Conservation (phyloP, 2,797 vertebrate genomes). For the Champsocephalus gunnari region DNA sequence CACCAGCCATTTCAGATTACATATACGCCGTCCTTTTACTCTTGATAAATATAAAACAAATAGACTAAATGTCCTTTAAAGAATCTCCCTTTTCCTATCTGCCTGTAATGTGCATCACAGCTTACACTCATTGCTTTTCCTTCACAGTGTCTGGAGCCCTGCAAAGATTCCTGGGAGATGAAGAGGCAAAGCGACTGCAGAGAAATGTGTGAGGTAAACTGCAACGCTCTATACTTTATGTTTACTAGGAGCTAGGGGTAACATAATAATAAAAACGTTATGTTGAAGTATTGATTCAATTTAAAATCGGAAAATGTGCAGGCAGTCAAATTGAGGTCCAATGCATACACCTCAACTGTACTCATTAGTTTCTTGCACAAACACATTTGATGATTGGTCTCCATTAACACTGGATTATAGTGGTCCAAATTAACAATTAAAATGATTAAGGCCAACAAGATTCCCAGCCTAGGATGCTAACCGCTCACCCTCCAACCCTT, state of each 20-base stretch:
- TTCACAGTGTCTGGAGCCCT: conserved; percentile 93
- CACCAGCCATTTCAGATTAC: neutral
- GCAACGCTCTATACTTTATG: neutral
- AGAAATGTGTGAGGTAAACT: conserved; percentile 91
- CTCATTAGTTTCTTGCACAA: no score
- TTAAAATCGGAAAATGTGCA: neutral
- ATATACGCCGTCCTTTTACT: neutral
- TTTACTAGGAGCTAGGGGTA: neutral
- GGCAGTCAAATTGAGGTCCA: neutral
- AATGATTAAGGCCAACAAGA: neutral
- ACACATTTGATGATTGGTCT: no score
- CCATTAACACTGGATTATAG: no score
- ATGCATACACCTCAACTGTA: neutral
- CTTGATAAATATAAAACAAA: neutral
- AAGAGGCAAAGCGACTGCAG: conserved; percentile 86
- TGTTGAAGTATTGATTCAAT: neutral
- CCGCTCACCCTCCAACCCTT: accelerated
- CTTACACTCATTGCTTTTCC: conserved; percentile 9
- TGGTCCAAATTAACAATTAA: neutral
- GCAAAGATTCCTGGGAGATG: conserved; percentile 89
- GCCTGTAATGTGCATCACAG: neutral
- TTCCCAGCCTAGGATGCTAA: no score
- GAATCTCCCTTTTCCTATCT: neutral
- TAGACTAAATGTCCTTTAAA: neutral
- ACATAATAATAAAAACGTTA: no score